phyloP scores from a whole-genome alignment of 2,113 vertebrate species.

The Tychaedon coryphoeus region DNA sequence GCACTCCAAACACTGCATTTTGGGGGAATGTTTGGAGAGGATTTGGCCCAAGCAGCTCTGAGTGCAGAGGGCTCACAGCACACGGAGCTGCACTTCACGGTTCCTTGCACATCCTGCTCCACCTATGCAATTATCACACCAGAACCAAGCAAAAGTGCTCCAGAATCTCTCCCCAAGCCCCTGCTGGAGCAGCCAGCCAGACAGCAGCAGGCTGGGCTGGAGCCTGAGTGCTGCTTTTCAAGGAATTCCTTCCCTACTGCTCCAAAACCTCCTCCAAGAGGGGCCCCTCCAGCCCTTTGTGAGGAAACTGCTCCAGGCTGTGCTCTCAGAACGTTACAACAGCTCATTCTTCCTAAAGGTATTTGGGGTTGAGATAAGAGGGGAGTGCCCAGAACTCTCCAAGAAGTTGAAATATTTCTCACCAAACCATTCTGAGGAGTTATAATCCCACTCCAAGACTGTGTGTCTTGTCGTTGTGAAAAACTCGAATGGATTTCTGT shows the following conservation, averaged over 20 bases:
- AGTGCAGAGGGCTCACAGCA: neutral
- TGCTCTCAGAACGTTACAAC: neutral
- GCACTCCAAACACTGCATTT: neutral
- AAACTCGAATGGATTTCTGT: neutral
- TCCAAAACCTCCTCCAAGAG: neutral
- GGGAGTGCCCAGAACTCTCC: neutral
- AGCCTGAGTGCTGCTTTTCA: neutral
- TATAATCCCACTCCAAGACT: neutral
- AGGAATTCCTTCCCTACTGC: neutral
- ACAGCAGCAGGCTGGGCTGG: neutral
- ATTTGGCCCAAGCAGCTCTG: neutral
- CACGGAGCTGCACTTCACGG: fast-evolving
- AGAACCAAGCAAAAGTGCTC: neutral
- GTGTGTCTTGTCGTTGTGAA: neutral
- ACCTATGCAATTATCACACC: fast-evolving
- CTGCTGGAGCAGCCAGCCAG: neutral
- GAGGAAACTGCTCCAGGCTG: neutral
- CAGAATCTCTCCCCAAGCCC: neutral
- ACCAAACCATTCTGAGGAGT: neutral
- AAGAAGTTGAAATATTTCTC: neutral
- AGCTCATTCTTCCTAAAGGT: neutral
- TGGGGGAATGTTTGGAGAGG: neutral
- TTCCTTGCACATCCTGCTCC: neutral
- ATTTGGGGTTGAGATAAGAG: conserved; percentile 6
- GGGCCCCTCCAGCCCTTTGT: neutral